A percentile compares a stretch with the other conserved stretches of the same genome.
Evolutionary conservation across 2,113 vertebrate genomes (phyloP).

Genomic region (Strix uralensis): DNA sequence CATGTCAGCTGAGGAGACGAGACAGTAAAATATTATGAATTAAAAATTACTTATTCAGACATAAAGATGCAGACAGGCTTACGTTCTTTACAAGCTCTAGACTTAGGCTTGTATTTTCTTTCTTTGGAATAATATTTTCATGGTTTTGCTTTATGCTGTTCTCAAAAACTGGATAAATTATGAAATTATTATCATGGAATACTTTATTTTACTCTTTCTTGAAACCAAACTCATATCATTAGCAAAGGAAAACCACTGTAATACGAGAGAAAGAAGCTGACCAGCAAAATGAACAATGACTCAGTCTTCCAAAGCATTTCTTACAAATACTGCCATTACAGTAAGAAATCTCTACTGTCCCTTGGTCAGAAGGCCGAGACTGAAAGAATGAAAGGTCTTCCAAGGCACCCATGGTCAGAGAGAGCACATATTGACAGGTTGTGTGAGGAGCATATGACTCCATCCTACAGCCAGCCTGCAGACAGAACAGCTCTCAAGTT

Average conservation of each 20-base stretch:
- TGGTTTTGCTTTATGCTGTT: not conserved
- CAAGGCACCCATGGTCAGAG: not conserved
- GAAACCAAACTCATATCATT: accelerated
- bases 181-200: not conserved
- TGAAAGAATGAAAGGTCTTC: not conserved
- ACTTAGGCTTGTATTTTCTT: not conserved
- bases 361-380: not conserved
- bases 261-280: not conserved
- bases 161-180: not conserved
- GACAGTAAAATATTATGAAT: constrained; percentile 15
- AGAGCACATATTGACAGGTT: not conserved
- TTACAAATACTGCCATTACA: not conserved
- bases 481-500: not conserved
- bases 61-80: not conserved
- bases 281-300: not conserved
- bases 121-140: not conserved
- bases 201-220: not conserved
- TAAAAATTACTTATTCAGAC: not conserved
- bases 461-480: not conserved
- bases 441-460: not conserved
- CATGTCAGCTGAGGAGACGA: not conserved
- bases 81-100: not conserved
- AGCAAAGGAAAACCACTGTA: not conserved
- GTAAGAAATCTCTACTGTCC: not conserved
- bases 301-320: not conserved